Percentiles rank a stretch among this genome's conserved stretches.
These are phyloP conservation scores for Dichetophora obliterata DNA, from an alignment of 2,888 invertebrate genomes.

Conservation along the genomic window DNA sequence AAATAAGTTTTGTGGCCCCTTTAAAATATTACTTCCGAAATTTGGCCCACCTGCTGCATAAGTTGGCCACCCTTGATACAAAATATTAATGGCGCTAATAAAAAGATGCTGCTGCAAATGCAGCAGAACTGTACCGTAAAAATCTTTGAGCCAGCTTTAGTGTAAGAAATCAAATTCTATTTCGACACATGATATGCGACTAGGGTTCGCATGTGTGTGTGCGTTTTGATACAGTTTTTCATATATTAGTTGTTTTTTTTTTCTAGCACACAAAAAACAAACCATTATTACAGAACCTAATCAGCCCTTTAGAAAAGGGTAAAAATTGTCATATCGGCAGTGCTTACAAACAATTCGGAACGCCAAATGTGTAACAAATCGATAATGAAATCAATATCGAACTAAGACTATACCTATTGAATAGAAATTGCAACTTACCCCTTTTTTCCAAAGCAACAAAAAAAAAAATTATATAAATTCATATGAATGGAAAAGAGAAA, in stretches of 20 bases:
- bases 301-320: background rate
- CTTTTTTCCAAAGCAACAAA: too few relatives aligned
- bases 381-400: conserved; percentile 5
- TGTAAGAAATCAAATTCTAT: background rate
- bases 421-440: too few relatives aligned
- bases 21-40: too few relatives aligned
- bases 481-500: background rate
- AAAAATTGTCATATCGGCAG: background rate
- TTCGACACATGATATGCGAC: background rate
- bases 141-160: background rate
- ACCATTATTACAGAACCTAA: background rate
- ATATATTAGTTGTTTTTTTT: background rate
- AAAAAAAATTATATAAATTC: too few relatives aligned
- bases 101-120: background rate
- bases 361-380: conserved; percentile 13
- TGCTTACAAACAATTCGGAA: background rate
- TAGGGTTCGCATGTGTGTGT: background rate
- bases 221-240: background rate
- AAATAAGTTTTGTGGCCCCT: too few relatives aligned
- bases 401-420: background rate
- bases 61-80: too few relatives aligned
- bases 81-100: too few relatives aligned
- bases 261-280: background rate
- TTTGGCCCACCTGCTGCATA: too few relatives aligned
- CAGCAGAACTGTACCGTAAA: background rate